phyloP scores from a whole-genome alignment of 2,888 invertebrate species.

The Nephrotoma guestfalica region DNA sequence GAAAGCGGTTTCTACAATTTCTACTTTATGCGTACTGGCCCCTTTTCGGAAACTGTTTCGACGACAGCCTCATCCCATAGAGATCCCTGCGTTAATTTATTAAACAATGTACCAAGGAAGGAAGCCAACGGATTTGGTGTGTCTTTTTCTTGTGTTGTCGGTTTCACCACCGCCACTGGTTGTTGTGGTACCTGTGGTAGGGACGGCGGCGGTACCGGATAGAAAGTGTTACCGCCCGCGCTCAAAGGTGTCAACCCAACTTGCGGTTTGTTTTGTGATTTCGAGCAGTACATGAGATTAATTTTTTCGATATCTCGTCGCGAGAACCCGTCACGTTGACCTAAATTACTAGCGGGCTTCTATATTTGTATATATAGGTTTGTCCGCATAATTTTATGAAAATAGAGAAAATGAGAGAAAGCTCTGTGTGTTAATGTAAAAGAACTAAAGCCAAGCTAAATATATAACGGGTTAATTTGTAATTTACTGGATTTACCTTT shows the following conservation, averaged over 20 bases:
- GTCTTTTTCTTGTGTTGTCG: neutral
- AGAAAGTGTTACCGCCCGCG: neutral
- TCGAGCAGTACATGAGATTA: slow-evolving; percentile 9
- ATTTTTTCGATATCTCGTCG: slow-evolving; percentile 10
- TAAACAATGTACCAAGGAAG: neutral
- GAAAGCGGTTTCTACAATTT: neutral
- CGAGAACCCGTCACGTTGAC: slow-evolving; percentile 11
- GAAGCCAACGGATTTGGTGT: neutral
- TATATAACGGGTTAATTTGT: neutral
- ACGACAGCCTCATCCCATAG: neutral
- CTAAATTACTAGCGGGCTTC: neutral
- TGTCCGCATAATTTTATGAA: neutral
- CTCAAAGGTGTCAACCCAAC: neutral
- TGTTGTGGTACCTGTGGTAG: neutral
- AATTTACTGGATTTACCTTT: slow-evolving; percentile 34
- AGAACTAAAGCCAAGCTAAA: neutral
- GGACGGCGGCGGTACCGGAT: neutral
- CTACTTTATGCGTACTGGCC: neutral
- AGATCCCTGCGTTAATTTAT: neutral
- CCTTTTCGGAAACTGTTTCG: neutral
- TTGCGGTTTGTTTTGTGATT: neutral
- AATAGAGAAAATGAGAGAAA: neutral
- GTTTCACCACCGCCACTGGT: neutral
- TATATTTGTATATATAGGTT: neutral
- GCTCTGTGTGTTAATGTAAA: neutral